Percentiles rank a stretch among this genome's conserved stretches.
Conservation (phyloP, 2,888 invertebrate species). For the Tetheella fluctuosa region DNA sequence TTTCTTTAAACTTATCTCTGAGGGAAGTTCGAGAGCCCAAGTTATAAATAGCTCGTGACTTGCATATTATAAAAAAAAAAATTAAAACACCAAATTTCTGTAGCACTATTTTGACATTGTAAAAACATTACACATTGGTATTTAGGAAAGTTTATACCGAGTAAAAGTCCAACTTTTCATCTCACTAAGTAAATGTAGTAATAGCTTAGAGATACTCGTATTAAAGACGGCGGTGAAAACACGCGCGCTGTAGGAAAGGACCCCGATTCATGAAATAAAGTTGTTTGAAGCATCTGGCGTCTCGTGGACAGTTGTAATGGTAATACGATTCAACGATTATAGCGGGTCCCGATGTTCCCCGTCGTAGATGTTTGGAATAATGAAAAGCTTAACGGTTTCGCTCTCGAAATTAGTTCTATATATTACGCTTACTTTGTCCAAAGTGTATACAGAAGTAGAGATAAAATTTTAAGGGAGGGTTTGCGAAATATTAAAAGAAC, state of each 20-base stretch:
- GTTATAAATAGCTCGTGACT: no score
- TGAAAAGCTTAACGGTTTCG: conserved; percentile 73
- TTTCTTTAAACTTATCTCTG: no score
- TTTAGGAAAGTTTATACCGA: no score
- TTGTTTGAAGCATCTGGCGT: conserved; percentile 77
- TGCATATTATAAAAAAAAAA: no score
- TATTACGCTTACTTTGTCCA: conserved; percentile 31
- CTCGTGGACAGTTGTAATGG: conserved; percentile 79
- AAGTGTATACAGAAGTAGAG: conserved; percentile 9
- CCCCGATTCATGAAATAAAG: conserved; percentile 69
- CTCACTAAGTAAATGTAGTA: conserved; percentile 5
- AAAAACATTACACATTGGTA: no score
- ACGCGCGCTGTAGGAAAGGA: conserved; percentile 45
- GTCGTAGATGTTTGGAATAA: conserved; percentile 71
- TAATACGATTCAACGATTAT: conserved; percentile 82
- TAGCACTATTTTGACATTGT: no score
- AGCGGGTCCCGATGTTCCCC: conserved; percentile 59
- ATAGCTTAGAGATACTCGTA: conserved; percentile 14
- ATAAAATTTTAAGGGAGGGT: conserved; percentile 9
- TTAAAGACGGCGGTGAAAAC: conserved; percentile 37
- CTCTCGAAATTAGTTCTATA: conserved; percentile 73
- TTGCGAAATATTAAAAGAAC: conserved; percentile 9
- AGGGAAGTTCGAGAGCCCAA: no score
- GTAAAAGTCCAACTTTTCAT: neutral
- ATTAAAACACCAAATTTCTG: no score